Conservation (phyloP, 2,113 vertebrate species). For the Peromyscus californicus region DNA sequence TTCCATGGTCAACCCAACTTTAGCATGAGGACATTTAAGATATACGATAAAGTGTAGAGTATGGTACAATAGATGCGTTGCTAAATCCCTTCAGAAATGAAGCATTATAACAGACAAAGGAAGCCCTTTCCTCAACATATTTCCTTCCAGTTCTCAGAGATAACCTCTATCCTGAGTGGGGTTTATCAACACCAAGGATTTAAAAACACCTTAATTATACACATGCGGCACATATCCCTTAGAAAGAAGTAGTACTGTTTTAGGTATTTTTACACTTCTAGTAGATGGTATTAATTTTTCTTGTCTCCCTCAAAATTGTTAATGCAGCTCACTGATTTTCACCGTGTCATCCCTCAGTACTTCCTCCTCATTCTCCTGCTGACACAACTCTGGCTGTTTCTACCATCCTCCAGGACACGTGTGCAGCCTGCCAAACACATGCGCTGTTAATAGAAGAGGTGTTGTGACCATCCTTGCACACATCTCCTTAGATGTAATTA, state of each 20-base stretch:
- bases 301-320: neutral
- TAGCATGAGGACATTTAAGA: neutral
- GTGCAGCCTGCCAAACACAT: neutral
- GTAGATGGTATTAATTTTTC: neutral
- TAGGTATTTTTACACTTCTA: neutral
- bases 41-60: neutral
- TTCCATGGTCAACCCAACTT: neutral
- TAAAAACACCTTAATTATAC: neutral
- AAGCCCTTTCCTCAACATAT: neutral
- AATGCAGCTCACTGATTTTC: neutral
- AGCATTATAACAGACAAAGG: neutral
- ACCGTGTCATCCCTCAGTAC: neutral
- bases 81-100: neutral
- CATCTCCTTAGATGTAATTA: neutral
- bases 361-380: neutral
- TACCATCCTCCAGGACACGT: accelerated
- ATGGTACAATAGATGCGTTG: neutral
- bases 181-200: neutral
- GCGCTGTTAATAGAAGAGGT: neutral
- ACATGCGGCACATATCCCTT: neutral
- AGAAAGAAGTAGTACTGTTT: neutral
- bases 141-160: neutral
- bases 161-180: neutral
- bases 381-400: neutral
- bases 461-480: neutral